Conservation (phyloP, 2,797 vertebrate genomes). For the Tauraco hartlaubi region DNA sequence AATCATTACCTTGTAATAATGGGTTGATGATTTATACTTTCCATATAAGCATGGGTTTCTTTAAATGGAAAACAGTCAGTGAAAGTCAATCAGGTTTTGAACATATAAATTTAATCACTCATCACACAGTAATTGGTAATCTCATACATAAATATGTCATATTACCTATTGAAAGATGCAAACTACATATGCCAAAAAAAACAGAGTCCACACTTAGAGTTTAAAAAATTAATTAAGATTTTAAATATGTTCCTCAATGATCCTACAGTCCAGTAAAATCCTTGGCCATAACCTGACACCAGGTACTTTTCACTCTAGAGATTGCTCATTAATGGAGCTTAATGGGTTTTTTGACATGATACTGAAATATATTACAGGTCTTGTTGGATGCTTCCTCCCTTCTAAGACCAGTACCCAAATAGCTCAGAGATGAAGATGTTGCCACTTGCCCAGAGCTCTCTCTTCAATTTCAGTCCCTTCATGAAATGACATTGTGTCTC, state of each 20-base stretch:
- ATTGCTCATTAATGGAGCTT: not conserved
- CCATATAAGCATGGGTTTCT: not conserved
- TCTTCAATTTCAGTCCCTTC: not conserved
- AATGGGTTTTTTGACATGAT: not conserved
- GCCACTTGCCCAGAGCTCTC: not conserved
- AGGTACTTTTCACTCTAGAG: not conserved
- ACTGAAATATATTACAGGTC: not conserved
- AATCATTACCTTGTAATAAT: slow-evolving; percentile 40
- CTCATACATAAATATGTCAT: slow-evolving; percentile 38
- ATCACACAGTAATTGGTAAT: slow-evolving; percentile 53
- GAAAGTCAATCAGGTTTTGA: slow-evolving; percentile 54
- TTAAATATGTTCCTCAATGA: not conserved
- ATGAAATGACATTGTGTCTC: not conserved
- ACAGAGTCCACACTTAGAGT: not conserved
- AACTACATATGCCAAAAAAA: not conserved
- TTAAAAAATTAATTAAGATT: slow-evolving; percentile 29
- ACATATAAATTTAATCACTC: slow-evolving; percentile 51
- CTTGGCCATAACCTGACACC: not conserved
- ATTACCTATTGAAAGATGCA: not conserved
- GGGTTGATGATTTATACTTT: slow-evolving; percentile 35
- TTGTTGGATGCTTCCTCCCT: not conserved
- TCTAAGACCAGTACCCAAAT: not conserved
- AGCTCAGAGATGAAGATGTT: not conserved
- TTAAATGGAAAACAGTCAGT: slow-evolving; percentile 23
- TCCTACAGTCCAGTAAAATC: not conserved